phyloP scores from a whole-genome alignment of 2,113 vertebrate genomes.

The Austrofundulus limnaeus region DNA sequence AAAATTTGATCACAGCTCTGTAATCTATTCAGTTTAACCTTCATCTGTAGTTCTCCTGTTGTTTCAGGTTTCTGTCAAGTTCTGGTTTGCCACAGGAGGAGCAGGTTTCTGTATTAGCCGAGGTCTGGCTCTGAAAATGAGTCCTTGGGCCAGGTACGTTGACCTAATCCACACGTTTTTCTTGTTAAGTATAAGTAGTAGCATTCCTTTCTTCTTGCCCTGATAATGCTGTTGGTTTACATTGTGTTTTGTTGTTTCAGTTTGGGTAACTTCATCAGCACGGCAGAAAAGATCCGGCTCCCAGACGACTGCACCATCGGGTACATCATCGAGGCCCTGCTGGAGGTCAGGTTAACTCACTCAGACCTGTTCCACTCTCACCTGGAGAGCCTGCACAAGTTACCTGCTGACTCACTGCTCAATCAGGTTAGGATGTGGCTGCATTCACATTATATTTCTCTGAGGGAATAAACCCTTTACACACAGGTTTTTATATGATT shows the following conservation, averaged over 20 bases:
- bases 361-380: conserved; percentile 93
- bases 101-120: conserved; percentile 97
- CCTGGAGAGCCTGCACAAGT: conserved; percentile 90
- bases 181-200: no score
- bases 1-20: no score
- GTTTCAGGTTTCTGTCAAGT: conserved; percentile 86
- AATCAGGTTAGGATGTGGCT: conserved; percentile 80
- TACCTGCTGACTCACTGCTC: conserved; percentile 79
- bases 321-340: conserved; percentile 93
- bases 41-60: background rate
- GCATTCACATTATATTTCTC: no score
- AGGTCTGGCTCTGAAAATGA: conserved; percentile 97
- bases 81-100: conserved; percentile 98
- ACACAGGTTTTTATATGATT: background rate
- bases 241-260: conserved; percentile 65
- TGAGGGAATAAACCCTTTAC: background rate
- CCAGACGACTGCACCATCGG: conserved; percentile 96
- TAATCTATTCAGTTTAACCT: no score
- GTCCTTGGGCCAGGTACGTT: conserved; percentile 93
- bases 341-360: conserved; percentile 87
- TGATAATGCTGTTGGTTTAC: no score
- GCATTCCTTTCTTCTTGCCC: no score
- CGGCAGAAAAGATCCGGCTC: conserved; percentile 92
- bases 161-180: background rate
- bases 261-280: conserved; percentile 96